These are phyloP conservation scores for Notothenia coriiceps DNA, from an alignment of 2,113 vertebrate genomes.

Conservation along the genomic window DNA sequence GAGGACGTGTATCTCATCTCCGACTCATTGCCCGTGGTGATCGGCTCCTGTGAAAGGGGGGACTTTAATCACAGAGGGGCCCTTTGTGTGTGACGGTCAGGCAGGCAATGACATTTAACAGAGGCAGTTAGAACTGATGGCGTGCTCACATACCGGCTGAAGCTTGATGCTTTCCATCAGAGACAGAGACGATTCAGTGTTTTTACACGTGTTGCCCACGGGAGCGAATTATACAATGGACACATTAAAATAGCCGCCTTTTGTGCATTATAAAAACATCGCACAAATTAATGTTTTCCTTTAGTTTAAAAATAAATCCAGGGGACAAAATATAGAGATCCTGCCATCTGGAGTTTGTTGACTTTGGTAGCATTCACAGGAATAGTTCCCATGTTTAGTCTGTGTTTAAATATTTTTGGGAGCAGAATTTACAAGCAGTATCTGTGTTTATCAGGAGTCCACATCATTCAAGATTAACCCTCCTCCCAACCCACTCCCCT, in stretches of 20 bases:
- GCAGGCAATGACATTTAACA: slow-evolving; percentile 77
- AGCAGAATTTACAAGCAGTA: slow-evolving; percentile 9
- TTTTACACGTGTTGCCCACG: slow-evolving; percentile 46
- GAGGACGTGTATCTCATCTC: slow-evolving; percentile 45
- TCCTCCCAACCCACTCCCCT: slow-evolving; percentile 3
- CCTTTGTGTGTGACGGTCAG: slow-evolving; percentile 59
- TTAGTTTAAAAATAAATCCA: slow-evolving; percentile 27
- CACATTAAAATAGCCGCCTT: slow-evolving; percentile 48
- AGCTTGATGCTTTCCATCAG: slow-evolving; percentile 47
- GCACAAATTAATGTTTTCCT: slow-evolving; percentile 31
- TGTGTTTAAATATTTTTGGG: slow-evolving; percentile 29
- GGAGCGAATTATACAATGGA: slow-evolving; percentile 54
- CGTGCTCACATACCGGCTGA: slow-evolving; percentile 25
- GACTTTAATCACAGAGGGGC: slow-evolving; percentile 58
- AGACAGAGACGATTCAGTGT: slow-evolving; percentile 38
- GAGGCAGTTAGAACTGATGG: slow-evolving; percentile 73
- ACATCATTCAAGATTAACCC: slow-evolving; percentile 14
- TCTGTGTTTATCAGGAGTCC: slow-evolving; percentile 27
- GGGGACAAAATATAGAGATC: slow-evolving; percentile 44
- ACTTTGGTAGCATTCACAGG: slow-evolving; percentile 46
- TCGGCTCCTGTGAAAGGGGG: slow-evolving; percentile 58
- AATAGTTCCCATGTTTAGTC: slow-evolving; percentile 59
- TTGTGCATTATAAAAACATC: slow-evolving; percentile 30
- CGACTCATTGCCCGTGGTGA: slow-evolving; percentile 56
- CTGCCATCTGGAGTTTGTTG: slow-evolving; percentile 51